Conservation (phyloP, 2,888 invertebrate species). For the Nomada goodeniana region DNA sequence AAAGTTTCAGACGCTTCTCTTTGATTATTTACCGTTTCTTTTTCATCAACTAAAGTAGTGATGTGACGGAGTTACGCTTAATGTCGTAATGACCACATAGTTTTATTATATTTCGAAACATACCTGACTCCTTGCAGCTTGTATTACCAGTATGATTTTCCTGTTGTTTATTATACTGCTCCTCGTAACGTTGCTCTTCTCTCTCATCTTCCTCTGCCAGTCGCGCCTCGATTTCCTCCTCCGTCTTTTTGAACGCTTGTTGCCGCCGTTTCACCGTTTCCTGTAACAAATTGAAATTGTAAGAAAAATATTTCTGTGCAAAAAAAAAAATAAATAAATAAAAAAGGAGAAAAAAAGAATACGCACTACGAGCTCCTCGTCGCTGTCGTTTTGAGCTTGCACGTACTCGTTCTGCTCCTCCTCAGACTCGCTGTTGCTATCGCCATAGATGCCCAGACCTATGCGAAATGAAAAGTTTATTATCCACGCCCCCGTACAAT, state of each 20-base stretch:
- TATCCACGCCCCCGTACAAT: slow-evolving; percentile 28
- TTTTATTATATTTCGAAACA: slow-evolving; percentile 70
- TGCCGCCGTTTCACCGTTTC: slow-evolving; percentile 88
- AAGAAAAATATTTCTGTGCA: background rate
- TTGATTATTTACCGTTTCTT: slow-evolving; percentile 82
- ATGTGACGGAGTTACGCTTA: slow-evolving; percentile 69
- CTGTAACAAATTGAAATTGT: slow-evolving; percentile 79
- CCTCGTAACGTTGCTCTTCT: slow-evolving; percentile 74
- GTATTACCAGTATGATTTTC: slow-evolving; percentile 82
- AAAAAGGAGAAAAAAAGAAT: no score
- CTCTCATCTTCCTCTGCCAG: slow-evolving; percentile 88
- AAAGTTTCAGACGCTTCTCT: slow-evolving; percentile 81
- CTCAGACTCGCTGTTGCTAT: slow-evolving; percentile 87
- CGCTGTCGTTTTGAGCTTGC: slow-evolving; percentile 86
- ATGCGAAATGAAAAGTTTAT: slow-evolving; percentile 81
- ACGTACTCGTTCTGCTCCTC: slow-evolving; percentile 85
- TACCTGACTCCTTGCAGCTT: slow-evolving; percentile 81
- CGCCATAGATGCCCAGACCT: slow-evolving; percentile 94
- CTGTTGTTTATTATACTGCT: slow-evolving; percentile 68
- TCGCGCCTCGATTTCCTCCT: slow-evolving; percentile 90
- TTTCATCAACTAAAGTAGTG: slow-evolving; percentile 82
- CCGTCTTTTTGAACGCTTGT: slow-evolving; percentile 90
- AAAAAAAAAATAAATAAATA: no score
- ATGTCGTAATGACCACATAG: slow-evolving; percentile 49
- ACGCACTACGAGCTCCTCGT: slow-evolving; percentile 90